Percentiles rank a stretch among this genome's conserved stretches.
phyloP scores from a whole-genome alignment of 2,888 invertebrate species.

The Amblyteles armatorius region DNA sequence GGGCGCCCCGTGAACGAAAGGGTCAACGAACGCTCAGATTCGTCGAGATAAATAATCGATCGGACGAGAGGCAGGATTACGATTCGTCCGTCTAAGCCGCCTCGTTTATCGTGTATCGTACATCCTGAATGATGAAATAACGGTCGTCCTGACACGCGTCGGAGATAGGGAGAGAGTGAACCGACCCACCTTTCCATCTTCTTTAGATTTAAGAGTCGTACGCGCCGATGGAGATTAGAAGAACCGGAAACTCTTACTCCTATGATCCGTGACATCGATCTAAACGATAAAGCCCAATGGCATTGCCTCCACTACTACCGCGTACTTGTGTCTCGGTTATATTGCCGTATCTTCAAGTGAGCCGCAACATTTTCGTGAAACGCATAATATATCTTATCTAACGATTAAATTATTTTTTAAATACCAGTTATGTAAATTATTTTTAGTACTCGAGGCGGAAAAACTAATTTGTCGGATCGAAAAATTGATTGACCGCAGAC shows the following conservation, averaged over 20 bases:
- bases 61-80: not conserved
- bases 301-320: not conserved
- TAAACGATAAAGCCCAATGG: conserved; percentile 10
- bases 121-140: not conserved
- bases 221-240: not conserved
- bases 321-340: not conserved
- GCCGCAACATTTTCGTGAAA: not conserved
- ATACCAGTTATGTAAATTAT: not conserved
- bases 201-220: not conserved
- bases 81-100: not conserved
- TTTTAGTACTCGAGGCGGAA: no score
- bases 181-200: not conserved
- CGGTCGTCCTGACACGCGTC: not conserved
- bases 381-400: not conserved
- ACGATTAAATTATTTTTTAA: not conserved
- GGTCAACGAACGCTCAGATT: not conserved
- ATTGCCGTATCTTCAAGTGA: not conserved
- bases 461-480: no score
- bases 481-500: not conserved
- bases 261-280: conserved; percentile 48
- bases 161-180: not conserved
- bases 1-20: not conserved
- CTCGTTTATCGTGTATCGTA: not conserved
- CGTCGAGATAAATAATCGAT: not conserved
- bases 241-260: conserved; percentile 49